These are phyloP conservation scores for Nebria salina DNA, from an alignment of 2,888 invertebrate genomes.

Conservation along the genomic window DNA sequence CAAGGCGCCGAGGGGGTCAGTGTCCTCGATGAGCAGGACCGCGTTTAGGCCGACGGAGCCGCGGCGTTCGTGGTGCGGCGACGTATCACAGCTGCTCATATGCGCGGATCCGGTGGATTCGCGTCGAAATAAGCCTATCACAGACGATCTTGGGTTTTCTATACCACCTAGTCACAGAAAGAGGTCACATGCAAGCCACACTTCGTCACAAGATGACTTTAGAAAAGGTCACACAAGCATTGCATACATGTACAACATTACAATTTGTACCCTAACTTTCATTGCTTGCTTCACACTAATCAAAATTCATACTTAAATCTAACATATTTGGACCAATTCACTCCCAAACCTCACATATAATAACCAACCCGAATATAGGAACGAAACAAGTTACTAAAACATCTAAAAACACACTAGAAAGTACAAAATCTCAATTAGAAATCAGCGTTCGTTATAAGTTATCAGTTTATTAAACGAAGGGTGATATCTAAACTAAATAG, in stretches of 20 bases:
- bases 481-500: too few relatives aligned
- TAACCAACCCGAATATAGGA: too few relatives aligned
- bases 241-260: neutral
- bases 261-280: neutral
- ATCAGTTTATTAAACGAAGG: too few relatives aligned
- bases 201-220: slow-evolving; percentile 11
- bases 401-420: too few relatives aligned
- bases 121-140: slow-evolving; percentile 88
- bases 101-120: slow-evolving; percentile 82
- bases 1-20: slow-evolving; percentile 58
- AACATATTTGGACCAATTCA: too few relatives aligned
- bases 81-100: slow-evolving; percentile 61
- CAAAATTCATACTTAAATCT: neutral
- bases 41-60: slow-evolving; percentile 59
- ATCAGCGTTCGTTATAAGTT: too few relatives aligned
- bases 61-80: slow-evolving; percentile 61
- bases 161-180: slow-evolving; percentile 73
- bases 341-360: too few relatives aligned
- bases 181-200: slow-evolving; percentile 35
- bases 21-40: slow-evolving; percentile 70
- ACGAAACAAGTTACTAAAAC: too few relatives aligned
- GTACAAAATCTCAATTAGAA: too few relatives aligned
- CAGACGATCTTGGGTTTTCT: slow-evolving; percentile 88
- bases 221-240: neutral
- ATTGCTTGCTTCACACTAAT: neutral